Evolutionary conservation across 2,888 invertebrate genomes (phyloP).

Genomic region (Pedicia rivosa): DNA sequence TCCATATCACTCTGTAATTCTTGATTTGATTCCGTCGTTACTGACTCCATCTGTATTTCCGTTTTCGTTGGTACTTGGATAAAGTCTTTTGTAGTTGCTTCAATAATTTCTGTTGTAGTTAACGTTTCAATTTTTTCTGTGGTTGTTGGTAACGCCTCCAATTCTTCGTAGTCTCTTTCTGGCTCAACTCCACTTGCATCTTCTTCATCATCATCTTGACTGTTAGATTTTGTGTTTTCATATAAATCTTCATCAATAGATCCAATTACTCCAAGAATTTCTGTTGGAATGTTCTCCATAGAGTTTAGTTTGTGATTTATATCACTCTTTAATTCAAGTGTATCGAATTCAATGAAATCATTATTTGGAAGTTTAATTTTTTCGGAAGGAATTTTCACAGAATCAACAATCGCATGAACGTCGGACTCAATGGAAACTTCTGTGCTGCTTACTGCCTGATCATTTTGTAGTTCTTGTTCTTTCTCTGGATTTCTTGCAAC

Average conservation of each 20-base stretch:
- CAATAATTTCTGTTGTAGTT: conserved; percentile 9
- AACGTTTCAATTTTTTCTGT: neutral
- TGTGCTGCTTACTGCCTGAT: neutral
- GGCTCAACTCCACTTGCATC: neutral
- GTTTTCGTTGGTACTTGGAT: conserved; percentile 5
- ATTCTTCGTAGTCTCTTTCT: neutral
- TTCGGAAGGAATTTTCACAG: neutral
- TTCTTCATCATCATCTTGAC: conserved; percentile 1
- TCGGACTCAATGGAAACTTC: conserved; percentile 5
- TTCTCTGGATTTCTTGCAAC: neutral
- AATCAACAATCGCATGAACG: conserved; percentile 1
- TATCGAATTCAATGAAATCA: no score
- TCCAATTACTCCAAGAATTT: conserved; percentile 6
- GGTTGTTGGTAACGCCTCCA: neutral
- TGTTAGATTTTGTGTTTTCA: neutral
- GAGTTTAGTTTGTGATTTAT: neutral
- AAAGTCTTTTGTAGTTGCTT: neutral
- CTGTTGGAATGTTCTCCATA: conserved; percentile 5
- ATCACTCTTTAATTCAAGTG: neutral
- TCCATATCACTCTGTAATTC: conserved; percentile 3
- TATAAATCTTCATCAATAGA: conserved; percentile 7
- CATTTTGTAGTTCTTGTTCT: neutral
- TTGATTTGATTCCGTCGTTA: neutral
- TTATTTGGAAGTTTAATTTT: neutral
- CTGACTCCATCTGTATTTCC: neutral